Evolutionary conservation across 2,113 vertebrate species (phyloP), one percentile per base, ranked within the genome.

Genomic region (Azemiops feae): DNA sequence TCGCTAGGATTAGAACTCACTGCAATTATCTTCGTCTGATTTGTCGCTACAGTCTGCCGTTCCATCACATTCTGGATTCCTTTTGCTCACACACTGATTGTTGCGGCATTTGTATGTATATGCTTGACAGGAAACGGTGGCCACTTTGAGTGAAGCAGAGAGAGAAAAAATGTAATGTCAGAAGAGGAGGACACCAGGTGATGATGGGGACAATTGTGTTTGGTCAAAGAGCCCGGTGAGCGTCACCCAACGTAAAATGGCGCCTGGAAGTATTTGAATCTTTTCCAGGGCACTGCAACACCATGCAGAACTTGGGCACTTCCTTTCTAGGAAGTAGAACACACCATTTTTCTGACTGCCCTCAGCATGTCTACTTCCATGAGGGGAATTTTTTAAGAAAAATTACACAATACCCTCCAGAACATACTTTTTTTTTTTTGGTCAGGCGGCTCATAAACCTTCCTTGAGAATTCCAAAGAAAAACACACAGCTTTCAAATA

Each of bases 31-130:
- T 96, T 99, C 99, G 0, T 99, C 99, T 0, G 99, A 99, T 34
- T 97, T 97, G 0, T 99, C 99, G 0, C 95, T 94, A 0, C 99
- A 99, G 97, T 99, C 99, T 6, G 0, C 0, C 27, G 81, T 91
- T 11, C 97, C 98, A 0, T 99, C 99, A 1, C 99, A 99, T 89
- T 98, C 98, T 0, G 98, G 98, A 96, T 98, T 99, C 92, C 96
- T 94, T 95, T 99, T 99, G 95, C 39, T 97, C 95, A 99, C 60
- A 92, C 99, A 99, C 50, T 1, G 89, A 1, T 97, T 96, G 0
- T 96, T 97, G 27, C 96, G 97, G 94, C 99, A 99, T 86, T 93
- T 98, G 94, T 98, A 99, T 0, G 97, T 98, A 85, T 97, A n/a
- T 0, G 97, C 91, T 2, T 97, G 98, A 95, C 99, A 99, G 57